Evolutionary conservation across 2,888 invertebrate species (phyloP).

Genomic region (Limnephilus lunatus): DNA sequence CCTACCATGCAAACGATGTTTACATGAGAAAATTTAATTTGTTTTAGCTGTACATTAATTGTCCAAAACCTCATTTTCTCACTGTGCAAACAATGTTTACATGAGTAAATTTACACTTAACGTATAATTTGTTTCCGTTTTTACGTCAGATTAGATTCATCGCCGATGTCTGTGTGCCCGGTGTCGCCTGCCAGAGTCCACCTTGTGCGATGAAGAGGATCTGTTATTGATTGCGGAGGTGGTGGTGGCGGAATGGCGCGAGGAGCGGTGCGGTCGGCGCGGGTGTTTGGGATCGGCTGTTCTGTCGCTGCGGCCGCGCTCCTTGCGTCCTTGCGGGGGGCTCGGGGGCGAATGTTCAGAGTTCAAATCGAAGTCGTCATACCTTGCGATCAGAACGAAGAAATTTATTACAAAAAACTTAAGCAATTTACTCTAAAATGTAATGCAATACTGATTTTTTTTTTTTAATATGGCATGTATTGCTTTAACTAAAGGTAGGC

Average conservation of each 20-base stretch:
- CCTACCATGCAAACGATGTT: background rate
- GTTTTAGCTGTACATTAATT: background rate
- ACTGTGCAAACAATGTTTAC: background rate
- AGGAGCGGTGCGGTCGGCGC: background rate
- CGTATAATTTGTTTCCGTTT: background rate
- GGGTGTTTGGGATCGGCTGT: background rate
- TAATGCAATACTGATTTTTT: no score
- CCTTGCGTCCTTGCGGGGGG: background rate
- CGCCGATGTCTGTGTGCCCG: conserved; percentile 44
- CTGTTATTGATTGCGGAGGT: background rate
- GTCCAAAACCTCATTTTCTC: background rate
- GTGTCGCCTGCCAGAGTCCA: conserved; percentile 30
- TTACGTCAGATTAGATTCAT: background rate
- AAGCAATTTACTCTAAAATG: no score
- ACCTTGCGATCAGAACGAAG: conserved; percentile 69
- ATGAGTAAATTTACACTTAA: background rate
- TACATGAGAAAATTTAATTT: no score
- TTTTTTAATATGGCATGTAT: no score
- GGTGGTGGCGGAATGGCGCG: background rate
- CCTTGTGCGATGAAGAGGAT: background rate
- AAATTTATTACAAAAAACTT: background rate
- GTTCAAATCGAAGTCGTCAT: conserved; percentile 77
- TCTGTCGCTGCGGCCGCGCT: conserved; percentile 40
- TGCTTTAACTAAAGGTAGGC: no score
- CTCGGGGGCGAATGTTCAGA: conserved; percentile 69